Base-by-base conservation (phyloP, 2,888 invertebrate species). In the Tenthredo livida region DNA sequence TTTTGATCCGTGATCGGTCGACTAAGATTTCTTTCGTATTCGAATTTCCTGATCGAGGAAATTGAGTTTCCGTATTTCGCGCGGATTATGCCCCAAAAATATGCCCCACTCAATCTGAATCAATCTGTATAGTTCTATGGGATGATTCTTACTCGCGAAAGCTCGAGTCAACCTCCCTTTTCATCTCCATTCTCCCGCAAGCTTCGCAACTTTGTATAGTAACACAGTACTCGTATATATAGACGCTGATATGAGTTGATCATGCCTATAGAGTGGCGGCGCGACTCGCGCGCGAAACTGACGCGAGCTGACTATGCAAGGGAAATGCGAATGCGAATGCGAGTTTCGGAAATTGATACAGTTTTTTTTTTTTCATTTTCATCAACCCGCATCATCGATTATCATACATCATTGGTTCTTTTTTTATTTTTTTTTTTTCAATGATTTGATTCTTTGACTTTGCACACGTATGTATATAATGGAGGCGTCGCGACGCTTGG, bases 401-500 rank as follows among this genome's bases (percentile, higher is more conserved):
- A 2, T 73, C 10, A 2, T 21, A 10, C 47, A n/a, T 73, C 1
- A 73, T 43, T 43, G n/a, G n/a, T 72, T 33, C 29, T 33, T 33
- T 33, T 33, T 33, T 33, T 33, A 3, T 33, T 33, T 33, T 33
- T 33, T 33, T 2, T 4, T 33, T 33, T 4, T 4, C 2, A 33
- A 33, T 10, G 10, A 25, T 47, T 25, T 21, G 40, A 25, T 73
- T 43, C 29, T 73, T 73, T 17, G 73, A 73, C 43, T 40, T 7
- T 17, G 15, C 43, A 61, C 21, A 25, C 25, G 21, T 61, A 61
- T 33, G 29, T 29, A 37, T 25, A 25, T 33, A n/a, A n/a, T 9
- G 9, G 21, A 40, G 43, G 43, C 72, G 72, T 73, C 77, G 29
- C 54, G 54, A 77, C 77, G 50, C 29, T 47, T 50, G 54, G 25